Evolutionary conservation across 2,888 invertebrate genomes (phyloP), one percentile per base, ranked within the genome.

Genomic region (Troilus luridus): DNA sequence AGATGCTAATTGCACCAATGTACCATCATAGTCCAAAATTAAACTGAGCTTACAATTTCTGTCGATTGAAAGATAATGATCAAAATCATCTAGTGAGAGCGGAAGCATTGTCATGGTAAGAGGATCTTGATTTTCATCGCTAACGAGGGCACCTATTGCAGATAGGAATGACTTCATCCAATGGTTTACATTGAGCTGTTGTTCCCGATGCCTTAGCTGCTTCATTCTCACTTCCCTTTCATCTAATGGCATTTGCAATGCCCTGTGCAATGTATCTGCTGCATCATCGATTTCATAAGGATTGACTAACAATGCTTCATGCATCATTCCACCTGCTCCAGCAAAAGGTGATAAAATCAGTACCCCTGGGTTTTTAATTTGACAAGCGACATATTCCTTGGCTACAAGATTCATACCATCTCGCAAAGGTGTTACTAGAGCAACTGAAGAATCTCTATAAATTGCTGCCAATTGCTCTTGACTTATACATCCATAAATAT

Each of bases 361-460:
- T 0, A 94, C 94, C 0, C 94, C 94, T 6, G 94, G 94, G 62
- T 94, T 94, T 60, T 93, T 93, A 19, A 94, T 93, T 92, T 94
- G 94, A 92, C 94, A 94, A 11, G 94, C 95, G 9, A 94, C 94
- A 91, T 94, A 94, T 92, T 95, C 94, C 92, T 94, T 95, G 24
- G 94, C 94, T 14, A 95, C 94, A 81, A 95, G 93, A 93, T 95
- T 95, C 94, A 94, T 94, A 9, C 95, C 95, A 93, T 95, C 95
- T 89, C 94, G 92, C 27, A 94, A 93, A 19, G 95, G 94, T 10
- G 94, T 94, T 8, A 94, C 94, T 90, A 95, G 92, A 27, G 94
- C 94, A 54, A 94, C 94, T 24, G 94, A 94, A 7, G 94, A 94
- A 91, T 94, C 94, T 60, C 94, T 92, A 92, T 94, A 94, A 91